phyloP scores from a whole-genome alignment of 2,797 vertebrate species.

The Alca torda region DNA sequence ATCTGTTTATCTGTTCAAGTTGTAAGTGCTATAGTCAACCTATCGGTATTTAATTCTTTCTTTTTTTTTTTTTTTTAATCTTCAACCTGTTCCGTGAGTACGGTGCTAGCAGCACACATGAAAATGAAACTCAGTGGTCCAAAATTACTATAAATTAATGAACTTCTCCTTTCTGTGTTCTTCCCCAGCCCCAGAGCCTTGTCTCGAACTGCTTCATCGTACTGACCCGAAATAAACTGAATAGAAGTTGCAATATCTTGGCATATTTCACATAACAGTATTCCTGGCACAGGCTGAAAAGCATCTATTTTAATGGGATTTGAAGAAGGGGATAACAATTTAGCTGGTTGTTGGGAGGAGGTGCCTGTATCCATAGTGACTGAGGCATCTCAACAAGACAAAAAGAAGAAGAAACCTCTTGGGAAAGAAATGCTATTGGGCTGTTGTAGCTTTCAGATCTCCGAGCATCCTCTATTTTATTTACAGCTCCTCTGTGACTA shows the following conservation, averaged over 20 bases:
- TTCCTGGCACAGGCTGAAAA: neutral
- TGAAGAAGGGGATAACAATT: neutral
- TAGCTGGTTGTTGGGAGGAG: neutral
- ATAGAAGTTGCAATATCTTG: neutral
- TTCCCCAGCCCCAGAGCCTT: neutral
- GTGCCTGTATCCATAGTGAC: neutral
- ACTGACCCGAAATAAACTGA: neutral
- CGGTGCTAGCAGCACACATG: neutral
- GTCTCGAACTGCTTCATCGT: neutral
- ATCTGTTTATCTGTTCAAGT: neutral
- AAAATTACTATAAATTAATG: neutral
- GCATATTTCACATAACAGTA: neutral
- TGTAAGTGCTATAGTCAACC: neutral
- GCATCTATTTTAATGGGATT: neutral
- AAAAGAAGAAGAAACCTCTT: neutral
- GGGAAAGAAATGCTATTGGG: neutral
- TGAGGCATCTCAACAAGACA: neutral
- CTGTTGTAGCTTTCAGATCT: neutral
- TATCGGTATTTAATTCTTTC: neutral
- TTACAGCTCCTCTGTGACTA: slow-evolving; percentile 1
- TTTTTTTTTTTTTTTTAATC: neutral
- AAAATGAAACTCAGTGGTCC: neutral
- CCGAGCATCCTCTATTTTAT: neutral
- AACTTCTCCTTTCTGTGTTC: neutral
- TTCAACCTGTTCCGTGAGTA: neutral